Percentiles rank a stretch among this genome's conserved stretches.
Conservation (phyloP, 2,888 invertebrate species). For the Nematopogon swammerdamellus region DNA sequence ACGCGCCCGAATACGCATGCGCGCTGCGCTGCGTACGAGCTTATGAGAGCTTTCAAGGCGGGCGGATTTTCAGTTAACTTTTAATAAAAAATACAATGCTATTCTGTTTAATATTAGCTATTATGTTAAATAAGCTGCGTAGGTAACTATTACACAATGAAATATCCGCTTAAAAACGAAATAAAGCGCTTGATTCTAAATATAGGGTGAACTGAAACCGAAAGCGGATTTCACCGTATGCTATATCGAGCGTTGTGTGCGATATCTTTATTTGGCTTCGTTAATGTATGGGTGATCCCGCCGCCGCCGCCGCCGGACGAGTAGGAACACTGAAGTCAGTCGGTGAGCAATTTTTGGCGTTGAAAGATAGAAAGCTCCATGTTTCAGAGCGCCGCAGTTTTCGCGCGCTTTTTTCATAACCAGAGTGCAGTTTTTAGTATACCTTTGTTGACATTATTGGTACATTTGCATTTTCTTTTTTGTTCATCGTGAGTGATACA, state of each 20-base stretch:
- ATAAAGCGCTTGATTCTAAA: constrained; percentile 46
- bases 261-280: not conserved
- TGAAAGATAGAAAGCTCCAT: not conserved
- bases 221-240: constrained; percentile 28
- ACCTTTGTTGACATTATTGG: not conserved
- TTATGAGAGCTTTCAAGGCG: not conserved
- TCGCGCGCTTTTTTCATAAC: not conserved
- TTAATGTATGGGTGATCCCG: not conserved
- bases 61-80: not conserved
- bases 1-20: not conserved
- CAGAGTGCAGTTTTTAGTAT: no score
- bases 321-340: not conserved
- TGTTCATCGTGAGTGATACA: no score
- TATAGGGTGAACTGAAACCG: constrained; percentile 52
- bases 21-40: not conserved
- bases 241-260: not conserved
- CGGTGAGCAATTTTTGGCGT: not conserved
- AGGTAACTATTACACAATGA: no score
- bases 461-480: no score
- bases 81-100: no score
- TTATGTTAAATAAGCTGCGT: no score
- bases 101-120: no score
- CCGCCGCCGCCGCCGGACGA: not conserved
- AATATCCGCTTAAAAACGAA: no score
- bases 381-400: not conserved